Conservation (phyloP, 2,888 invertebrate species). For the Volucella inflata region DNA sequence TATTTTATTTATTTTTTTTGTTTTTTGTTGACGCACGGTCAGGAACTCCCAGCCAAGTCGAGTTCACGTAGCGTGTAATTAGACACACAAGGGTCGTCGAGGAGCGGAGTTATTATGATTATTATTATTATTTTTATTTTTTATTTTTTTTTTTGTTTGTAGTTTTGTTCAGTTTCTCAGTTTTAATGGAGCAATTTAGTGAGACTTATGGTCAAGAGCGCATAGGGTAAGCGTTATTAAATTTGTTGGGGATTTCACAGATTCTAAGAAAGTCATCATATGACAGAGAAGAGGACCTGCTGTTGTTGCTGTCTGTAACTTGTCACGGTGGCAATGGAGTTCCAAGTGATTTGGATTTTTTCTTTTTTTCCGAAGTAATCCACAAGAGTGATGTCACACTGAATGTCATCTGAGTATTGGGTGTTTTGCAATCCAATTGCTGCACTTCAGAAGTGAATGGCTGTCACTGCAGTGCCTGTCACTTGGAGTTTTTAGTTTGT, state of each 20-base stretch:
- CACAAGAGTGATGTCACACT: slow-evolving; percentile 54
- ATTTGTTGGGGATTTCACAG: slow-evolving; percentile 32
- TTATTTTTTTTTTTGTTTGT: neutral
- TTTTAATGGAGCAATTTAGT: slow-evolving; percentile 60
- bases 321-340: neutral
- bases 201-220: slow-evolving; percentile 45
- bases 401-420: slow-evolving; percentile 53
- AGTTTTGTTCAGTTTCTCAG: neutral
- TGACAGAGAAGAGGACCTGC: neutral
- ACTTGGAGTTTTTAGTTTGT: neutral
- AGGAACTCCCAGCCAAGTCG: slow-evolving; percentile 54
- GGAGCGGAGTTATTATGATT: slow-evolving; percentile 44
- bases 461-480: slow-evolving; percentile 27
- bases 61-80: slow-evolving; percentile 72
- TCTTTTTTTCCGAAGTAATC: slow-evolving; percentile 15
- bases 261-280: slow-evolving; percentile 35
- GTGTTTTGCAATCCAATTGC: slow-evolving; percentile 54
- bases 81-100: slow-evolving; percentile 55
- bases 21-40: slow-evolving; percentile 52
- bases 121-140: neutral
- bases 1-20: slow-evolving; percentile 30
- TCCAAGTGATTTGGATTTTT: slow-evolving; percentile 5
- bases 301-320: neutral
- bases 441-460: slow-evolving; percentile 69
- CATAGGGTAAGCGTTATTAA: slow-evolving; percentile 9